Base-by-base conservation (phyloP, 2,113 vertebrate species). In the Myotis davidii region DNA sequence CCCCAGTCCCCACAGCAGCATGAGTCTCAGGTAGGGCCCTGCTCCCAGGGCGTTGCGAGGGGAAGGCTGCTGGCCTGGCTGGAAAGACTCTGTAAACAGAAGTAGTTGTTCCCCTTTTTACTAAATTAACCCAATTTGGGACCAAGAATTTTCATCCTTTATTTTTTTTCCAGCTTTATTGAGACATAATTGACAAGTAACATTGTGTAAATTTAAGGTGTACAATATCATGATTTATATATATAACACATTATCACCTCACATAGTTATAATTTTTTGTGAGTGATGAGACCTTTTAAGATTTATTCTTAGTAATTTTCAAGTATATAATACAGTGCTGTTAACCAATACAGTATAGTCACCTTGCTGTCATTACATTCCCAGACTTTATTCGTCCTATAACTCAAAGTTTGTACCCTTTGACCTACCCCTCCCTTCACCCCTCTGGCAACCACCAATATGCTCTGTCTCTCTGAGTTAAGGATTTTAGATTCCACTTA, bases 1-100 rank as follows among this genome's bases (percentile, higher is more conserved):
- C 48, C 20, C 16, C 2, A 21, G 23, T 12, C n/a, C 6, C 1
- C 4, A 2, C 1, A 1, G 21, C 34, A 21, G 13, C 6, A 1
- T 6, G 3, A 39, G 10, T 21, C 50, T 16, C 32, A 12, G 1
- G 8, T 16, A 3, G 39, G 4, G 20, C 27, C 13, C 29, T 10
- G 2, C 21, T 9, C 11, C 14, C 1, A 0, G 39, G 59, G 59
- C 18, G 0, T 27, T 1, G 69, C 32, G 50, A 89, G 34, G 54
- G 20, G 65, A 25, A 21, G 25, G 48, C 6, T 17, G 13, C 27
- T 67, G 32, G 5, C 9, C 18, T 42, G 42, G 69, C 45, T 82
- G 23, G 23, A 54, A 85, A 83, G 64, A 34, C 1, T 11, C 23
- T 9, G 1, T 52, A 42, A 20, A 27, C 3, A 42, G 34, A 70